Percentiles rank a stretch among this genome's conserved stretches.
Evolutionary conservation across 1,140 invertebrate genomes (phyloP).

Genomic region (Bombus waltoni): DNA sequence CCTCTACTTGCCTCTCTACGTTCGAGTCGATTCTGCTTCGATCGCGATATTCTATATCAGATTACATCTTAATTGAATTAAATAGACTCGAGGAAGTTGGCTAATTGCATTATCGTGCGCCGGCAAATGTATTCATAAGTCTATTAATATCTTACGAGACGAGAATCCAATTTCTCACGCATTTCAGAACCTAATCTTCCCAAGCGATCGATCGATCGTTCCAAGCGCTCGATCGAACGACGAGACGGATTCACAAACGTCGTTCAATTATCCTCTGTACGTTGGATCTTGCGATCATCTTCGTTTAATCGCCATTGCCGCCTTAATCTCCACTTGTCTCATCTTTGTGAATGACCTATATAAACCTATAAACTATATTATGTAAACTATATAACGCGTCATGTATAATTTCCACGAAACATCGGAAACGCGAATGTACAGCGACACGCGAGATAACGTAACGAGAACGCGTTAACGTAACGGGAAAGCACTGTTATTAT

Average conservation of each 20-base stretch:
- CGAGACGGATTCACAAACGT: too few species aligned
- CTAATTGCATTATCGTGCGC: slow-evolving; percentile 31
- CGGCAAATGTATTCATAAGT: slow-evolving; percentile 29
- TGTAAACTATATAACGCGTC: too few species aligned
- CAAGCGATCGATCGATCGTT: not conserved
- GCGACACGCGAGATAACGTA: too few species aligned
- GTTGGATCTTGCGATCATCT: too few species aligned
- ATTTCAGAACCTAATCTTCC: not conserved
- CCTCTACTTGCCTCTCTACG: slow-evolving; percentile 8
- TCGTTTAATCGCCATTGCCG: too few species aligned
- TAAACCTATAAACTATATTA: too few species aligned
- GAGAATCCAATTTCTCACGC: not conserved
- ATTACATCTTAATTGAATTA: slow-evolving; percentile 49
- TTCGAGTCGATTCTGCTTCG: slow-evolving; percentile 11
- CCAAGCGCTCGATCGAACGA: too few species aligned
- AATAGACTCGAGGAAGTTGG: slow-evolving; percentile 29
- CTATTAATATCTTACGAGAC: slow-evolving; percentile 1
- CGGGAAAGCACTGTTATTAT: not conserved
- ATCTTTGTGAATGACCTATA: too few species aligned
- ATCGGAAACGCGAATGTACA: too few species aligned
- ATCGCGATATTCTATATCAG: slow-evolving; percentile 42
- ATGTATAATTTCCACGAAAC: too few species aligned
- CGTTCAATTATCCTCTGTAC: too few species aligned
- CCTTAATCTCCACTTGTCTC: rapidly evolving
- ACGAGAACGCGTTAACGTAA: too few species aligned